Conservation (phyloP, 2,888 invertebrate species). For the Platerodrilus igneus region DNA sequence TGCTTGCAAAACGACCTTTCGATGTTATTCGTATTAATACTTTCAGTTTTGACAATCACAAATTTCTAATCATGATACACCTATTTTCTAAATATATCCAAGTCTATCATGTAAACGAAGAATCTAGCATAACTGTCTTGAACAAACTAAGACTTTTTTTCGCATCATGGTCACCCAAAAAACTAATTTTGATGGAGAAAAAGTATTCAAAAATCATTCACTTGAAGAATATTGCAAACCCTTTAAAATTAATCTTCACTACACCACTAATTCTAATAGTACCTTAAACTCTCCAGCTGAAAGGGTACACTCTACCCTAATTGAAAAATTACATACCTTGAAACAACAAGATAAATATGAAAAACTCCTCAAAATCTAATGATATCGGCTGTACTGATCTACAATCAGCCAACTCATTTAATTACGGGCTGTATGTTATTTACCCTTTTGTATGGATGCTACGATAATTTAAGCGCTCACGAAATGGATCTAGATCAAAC, state of each 20-base stretch:
- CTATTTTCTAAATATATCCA: no score
- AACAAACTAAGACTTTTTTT: neutral
- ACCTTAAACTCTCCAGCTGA: no score
- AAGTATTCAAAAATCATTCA: neutral
- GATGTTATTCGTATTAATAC: neutral
- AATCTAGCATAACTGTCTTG: neutral
- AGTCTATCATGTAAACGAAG: neutral
- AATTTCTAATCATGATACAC: constrained; percentile 4
- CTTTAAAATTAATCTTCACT: neutral
- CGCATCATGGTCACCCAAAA: neutral
- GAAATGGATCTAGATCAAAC: no score
- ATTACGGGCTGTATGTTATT: no score
- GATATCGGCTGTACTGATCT: no score
- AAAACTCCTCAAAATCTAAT: no score
- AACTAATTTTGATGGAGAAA: constrained; percentile 1
- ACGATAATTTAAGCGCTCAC: no score
- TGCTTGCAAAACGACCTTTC: constrained; percentile 1
- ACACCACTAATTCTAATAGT: constrained; percentile 1
- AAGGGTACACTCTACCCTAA: no score
- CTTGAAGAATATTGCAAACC: constrained; percentile 6
- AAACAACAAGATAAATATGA: no score
- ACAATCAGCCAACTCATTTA: no score
- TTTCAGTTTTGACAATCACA: constrained; percentile 1
- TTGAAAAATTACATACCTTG: no score
- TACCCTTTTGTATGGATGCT: no score